Evolutionary conservation across 2,888 invertebrate species (phyloP), one percentile per base, ranked within the genome.

Genomic region (Scaptomyza polygonia): DNA sequence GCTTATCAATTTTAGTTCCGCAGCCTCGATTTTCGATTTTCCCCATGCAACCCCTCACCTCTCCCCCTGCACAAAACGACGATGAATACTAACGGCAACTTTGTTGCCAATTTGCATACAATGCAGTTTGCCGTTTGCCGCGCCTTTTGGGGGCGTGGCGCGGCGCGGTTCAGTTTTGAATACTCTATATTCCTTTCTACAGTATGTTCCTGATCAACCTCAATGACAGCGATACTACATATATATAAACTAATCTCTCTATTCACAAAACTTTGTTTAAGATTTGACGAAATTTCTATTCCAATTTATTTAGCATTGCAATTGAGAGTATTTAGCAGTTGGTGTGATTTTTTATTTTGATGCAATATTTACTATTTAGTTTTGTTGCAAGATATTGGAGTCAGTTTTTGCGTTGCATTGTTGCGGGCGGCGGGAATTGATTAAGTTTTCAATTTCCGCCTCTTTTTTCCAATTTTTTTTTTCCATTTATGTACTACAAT

Each of bases 81-180:
- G 39, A 43, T 49, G 49, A 73, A 67, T 74, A 42, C 52, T 59
- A 67, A 62, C 72, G 63, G 51, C 68, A 86, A 79, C 58, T 74
- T 77, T 72, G 68, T 65, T 67, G 68, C 59, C 72, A 84, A 82
- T 82, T 82, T 84, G 87, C 85, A 84, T 86, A 69, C 75, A 86
- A 72, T 84, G 75, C 84, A 83, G 59, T 76, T 75, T 67, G 16
- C 65, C 53, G 52, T 55, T 73, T 45, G 49, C 67, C 76, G 39
- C 16, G 16, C 16, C 9, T 6, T n/a, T n/a, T n/a, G n/a, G n/a
- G n/a, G n/a, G n/a, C n/a, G n/a, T n/a, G n/a, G n/a, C n/a, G n/a
- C n/a, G n/a, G n/a, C 4, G 34, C n/a, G 6, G 21, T 40, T 43
- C 47, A 14, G 14, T 49, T 53, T 49, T 52, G 11, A 36, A 40